Evolutionary conservation across 2,888 invertebrate genomes (phyloP).

Genomic region (Glyphotaelius pellucidus): DNA sequence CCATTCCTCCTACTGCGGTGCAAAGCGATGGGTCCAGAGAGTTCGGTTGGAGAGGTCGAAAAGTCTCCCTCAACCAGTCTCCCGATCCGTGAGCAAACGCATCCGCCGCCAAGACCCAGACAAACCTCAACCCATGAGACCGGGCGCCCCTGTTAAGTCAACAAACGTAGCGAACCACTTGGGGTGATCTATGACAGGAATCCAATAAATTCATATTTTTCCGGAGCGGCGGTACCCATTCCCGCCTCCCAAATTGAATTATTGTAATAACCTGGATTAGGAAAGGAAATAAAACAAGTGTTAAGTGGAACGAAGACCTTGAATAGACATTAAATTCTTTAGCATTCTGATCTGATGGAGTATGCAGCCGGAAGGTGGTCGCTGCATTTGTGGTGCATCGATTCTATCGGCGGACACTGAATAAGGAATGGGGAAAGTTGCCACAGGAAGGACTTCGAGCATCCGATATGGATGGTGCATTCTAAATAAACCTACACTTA

Average conservation of each 20-base stretch:
- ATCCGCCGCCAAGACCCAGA: too few relatives aligned
- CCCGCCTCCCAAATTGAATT: neutral
- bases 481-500: neutral
- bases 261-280: neutral
- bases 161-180: too few relatives aligned
- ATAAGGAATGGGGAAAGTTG: conserved; percentile 28
- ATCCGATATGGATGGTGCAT: neutral
- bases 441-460: conserved; percentile 11
- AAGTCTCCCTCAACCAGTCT: too few relatives aligned
- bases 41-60: too few relatives aligned
- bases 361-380: neutral
- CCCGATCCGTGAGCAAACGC: too few relatives aligned
- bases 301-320: neutral
- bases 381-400: conserved; percentile 9
- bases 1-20: too few relatives aligned
- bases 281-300: neutral
- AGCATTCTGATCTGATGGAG: neutral
- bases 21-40: too few relatives aligned
- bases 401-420: neutral
- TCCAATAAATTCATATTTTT: too few relatives aligned
- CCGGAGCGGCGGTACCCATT: too few relatives aligned
- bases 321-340: neutral
- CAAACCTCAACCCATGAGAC: too few relatives aligned
- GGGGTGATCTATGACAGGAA: too few relatives aligned
- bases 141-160: too few relatives aligned